These are phyloP conservation scores for Oryzias celebensis DNA, from an alignment of 2,113 vertebrate genomes.

Conservation along the genomic window DNA sequence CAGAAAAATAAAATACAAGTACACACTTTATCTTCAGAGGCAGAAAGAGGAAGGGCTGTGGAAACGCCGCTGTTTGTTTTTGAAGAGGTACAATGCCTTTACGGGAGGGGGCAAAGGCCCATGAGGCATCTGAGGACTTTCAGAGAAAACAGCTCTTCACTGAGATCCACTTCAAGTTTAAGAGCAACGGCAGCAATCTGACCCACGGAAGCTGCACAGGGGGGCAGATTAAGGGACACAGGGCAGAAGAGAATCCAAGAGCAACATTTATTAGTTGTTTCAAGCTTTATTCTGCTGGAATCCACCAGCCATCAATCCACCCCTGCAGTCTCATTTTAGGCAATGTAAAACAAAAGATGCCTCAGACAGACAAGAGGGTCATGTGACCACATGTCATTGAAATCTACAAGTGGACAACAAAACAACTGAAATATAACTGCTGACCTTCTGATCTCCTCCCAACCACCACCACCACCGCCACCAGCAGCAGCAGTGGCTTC, in stretches of 20 bases:
- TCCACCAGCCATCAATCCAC: too few species aligned
- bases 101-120: constrained; percentile 51
- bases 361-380: too few species aligned
- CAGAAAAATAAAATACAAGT: constrained; percentile 46
- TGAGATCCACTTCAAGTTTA: constrained; percentile 46
- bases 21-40: constrained; percentile 58
- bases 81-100: constrained; percentile 56
- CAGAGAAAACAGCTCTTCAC: constrained; percentile 39
- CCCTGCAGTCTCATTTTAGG: too few species aligned
- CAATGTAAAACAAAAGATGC: too few species aligned
- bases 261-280: too few species aligned
- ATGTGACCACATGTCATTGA: too few species aligned
- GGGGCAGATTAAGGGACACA: background rate
- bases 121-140: constrained; percentile 51
- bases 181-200: constrained; percentile 35
- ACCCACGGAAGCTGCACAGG: constrained; percentile 17
- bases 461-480: too few species aligned
- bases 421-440: too few species aligned
- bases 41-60: constrained; percentile 63
- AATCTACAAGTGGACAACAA: too few species aligned
- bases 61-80: constrained; percentile 59
- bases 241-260: background rate
- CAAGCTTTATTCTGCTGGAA: too few species aligned
- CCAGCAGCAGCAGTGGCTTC: too few species aligned
- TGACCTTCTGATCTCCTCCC: too few species aligned